Conservation (phyloP, 2,113 vertebrate species). For the Jaculus jaculus region DNA sequence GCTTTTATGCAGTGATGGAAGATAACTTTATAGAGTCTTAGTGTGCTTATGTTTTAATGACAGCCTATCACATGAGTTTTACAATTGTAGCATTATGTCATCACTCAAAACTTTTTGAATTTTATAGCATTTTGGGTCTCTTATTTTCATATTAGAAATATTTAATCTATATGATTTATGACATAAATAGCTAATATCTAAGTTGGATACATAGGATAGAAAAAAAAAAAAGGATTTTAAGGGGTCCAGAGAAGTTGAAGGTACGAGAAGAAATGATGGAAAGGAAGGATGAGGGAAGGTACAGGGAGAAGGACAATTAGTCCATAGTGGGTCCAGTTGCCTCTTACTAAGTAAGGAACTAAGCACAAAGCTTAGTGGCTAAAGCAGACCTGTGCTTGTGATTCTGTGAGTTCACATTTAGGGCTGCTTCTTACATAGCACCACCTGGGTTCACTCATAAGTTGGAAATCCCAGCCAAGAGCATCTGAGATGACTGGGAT, state of each 20-base stretch:
- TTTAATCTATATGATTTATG: neutral
- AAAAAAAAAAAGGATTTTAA: neutral
- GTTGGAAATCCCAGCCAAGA: neutral
- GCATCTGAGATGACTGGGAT: neutral
- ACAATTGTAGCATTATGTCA: neutral
- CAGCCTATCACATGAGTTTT: neutral
- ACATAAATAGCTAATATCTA: neutral
- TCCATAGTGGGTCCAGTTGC: neutral
- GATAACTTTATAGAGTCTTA: neutral
- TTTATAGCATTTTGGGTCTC: neutral
- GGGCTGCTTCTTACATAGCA: neutral
- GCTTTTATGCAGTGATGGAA: neutral
- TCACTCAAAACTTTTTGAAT: neutral
- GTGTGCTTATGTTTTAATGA: neutral
- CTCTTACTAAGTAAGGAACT: neutral
- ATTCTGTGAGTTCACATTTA: neutral
- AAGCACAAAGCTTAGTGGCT: neutral
- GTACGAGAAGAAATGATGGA: neutral
- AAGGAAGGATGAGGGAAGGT: neutral
- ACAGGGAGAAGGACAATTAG: neutral
- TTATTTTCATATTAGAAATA: neutral
- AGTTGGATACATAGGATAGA: neutral
- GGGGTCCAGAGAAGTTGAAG: neutral
- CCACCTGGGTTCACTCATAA: neutral
- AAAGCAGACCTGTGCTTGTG: neutral